phyloP scores from a whole-genome alignment of 2,113 vertebrate species.

The Psittacus erithacus region DNA sequence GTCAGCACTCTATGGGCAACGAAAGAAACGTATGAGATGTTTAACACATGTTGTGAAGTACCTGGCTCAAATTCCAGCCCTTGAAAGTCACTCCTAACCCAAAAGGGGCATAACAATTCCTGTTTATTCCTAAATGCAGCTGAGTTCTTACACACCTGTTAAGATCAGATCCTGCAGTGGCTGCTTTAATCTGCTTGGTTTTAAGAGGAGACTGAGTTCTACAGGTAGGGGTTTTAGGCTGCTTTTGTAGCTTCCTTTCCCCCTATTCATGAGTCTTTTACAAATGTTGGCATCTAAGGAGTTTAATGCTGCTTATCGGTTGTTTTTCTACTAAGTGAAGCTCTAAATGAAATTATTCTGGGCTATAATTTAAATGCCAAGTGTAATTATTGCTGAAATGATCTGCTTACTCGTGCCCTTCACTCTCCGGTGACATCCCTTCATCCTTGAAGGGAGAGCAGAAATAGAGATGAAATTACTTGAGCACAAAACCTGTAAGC shows the following conservation, averaged over 20 bases:
- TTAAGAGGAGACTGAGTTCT: background rate
- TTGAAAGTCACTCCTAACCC: background rate
- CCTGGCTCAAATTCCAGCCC: background rate
- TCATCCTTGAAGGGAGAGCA: background rate
- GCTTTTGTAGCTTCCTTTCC: background rate
- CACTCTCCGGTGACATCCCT: background rate
- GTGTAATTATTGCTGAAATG: constrained; percentile 4
- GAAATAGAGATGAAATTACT: background rate
- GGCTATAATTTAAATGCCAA: constrained; percentile 24
- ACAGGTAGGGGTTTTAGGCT: background rate
- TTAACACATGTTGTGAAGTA: accelerated
- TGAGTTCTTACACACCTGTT: accelerated
- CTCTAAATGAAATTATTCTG: constrained; percentile 22
- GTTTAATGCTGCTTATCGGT: background rate
- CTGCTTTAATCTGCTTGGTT: background rate
- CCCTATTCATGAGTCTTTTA: accelerated
- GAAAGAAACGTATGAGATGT: background rate
- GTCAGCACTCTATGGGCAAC: accelerated
- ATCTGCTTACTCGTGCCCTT: background rate
- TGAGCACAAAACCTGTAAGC: background rate
- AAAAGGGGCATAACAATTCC: background rate
- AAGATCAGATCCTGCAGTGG: background rate
- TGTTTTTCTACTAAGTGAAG: background rate
- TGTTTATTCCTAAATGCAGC: background rate
- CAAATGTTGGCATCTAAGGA: background rate